Base-by-base conservation (phyloP, 2,797 vertebrate genomes). In the Pipistrellus kuhlii region DNA sequence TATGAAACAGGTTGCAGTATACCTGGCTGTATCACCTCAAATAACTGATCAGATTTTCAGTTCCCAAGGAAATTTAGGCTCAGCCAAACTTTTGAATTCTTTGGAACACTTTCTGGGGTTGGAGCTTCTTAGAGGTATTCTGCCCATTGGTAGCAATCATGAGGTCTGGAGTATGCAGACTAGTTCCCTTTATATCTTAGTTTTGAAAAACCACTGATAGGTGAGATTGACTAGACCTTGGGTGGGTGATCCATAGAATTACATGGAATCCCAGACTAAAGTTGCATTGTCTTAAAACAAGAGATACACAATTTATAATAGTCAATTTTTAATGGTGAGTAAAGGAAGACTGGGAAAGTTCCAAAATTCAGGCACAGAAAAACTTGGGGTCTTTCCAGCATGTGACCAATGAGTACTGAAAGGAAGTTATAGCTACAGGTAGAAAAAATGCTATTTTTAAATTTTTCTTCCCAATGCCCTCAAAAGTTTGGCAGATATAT, bases 401-500 rank as follows among this genome's bases (percentile, higher is more conserved):
- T 82, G 82, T 83, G 57, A 35, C 59, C 68, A 87, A 38, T 41
- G 57, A 91, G 48, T 51, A 57, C 8, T 71, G 62, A 76, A 78
- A 41, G 86, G 68, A 48, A 35, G 11, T 66, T 85, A 41, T 15
- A 73, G n/a, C 18, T 84, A 68, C 51, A 97, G 94, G 53, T 86
- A 86, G 92, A 92, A 92, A 95, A 90, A 85, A 95, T 66, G 73
- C 32, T 94, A 88, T 94, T 96, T 94, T 78, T 75, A 32, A 48
- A 69, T 85, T 96, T 97, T 96, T 69, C 93, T 96, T 95, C 57
- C 59, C 78, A 96, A 85, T 96, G 87, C 68, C 32, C 92, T 96
- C 86, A 85, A 90, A 97, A 96, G 59, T 85, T 97, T 96, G 72
- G 95, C 91, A 87, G 14, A 81, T 93, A 35, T 94, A 88, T 91